These are phyloP conservation scores for Dunckerocampus dactyliophorus DNA, from an alignment of 2,113 vertebrate species.

Conservation along the genomic window DNA sequence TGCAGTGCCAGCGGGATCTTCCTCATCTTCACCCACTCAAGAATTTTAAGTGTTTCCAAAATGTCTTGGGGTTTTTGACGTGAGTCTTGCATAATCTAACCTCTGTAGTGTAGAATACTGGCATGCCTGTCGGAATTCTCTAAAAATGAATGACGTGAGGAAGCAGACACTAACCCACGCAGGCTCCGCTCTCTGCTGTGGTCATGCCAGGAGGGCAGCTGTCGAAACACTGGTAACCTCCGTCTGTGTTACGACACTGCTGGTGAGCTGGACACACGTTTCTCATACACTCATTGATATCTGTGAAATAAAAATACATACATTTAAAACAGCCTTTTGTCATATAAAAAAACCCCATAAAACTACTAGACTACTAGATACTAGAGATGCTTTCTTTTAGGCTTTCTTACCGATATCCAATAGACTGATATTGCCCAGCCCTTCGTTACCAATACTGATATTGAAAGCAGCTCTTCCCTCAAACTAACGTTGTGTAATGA, in stretches of 20 bases:
- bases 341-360: too few relatives aligned
- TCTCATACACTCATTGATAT: conserved; percentile 76
- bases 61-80: neutral
- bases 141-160: conserved; percentile 2
- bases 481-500: too few relatives aligned
- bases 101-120: neutral
- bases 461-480: too few relatives aligned
- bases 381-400: too few relatives aligned
- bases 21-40: conserved; percentile 1
- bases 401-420: too few relatives aligned
- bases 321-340: too few relatives aligned
- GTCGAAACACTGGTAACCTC: conserved; percentile 78
- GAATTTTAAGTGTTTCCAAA: neutral
- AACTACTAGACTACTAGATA: too few relatives aligned
- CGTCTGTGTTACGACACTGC: conserved; percentile 77
- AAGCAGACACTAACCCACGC: conserved; percentile 60
- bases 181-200: conserved; percentile 63
- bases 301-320: conserved; percentile 39
- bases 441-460: too few relatives aligned
- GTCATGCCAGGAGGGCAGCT: conserved; percentile 74
- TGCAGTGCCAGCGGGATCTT: neutral
- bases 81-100: conserved; percentile 2
- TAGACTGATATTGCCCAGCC: too few relatives aligned
- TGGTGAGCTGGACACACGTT: conserved; percentile 73
- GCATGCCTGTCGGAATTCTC: neutral